Evolutionary conservation across 2,113 vertebrate genomes (phyloP), one percentile per base, ranked within the genome.

Genomic region (Platichthys stellatus): DNA sequence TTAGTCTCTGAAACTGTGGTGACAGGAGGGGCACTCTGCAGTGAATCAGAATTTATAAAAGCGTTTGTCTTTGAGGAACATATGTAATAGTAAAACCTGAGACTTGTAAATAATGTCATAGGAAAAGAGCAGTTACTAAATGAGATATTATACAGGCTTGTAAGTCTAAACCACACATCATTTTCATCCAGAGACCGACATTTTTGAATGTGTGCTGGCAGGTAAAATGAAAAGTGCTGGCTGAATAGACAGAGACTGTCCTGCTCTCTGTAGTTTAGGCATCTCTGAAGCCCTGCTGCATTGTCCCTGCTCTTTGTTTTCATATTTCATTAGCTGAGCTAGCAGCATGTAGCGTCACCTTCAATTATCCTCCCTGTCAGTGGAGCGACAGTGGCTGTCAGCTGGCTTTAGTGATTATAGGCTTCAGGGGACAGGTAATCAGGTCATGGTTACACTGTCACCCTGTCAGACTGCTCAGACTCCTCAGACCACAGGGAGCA

Each of bases 371-470:
- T 78, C 75, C 72, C 82, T 84, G 91, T 88, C 89, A 88, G 76
- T 26, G 18, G 24, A 78, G 63, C 53, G 71, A 45, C 83, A 43
- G 69, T 17, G 63, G 54, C 74, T 89, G 87, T 90, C 90, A 90
- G 80, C 85, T 89, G 81, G 73, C 81, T 82, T 87, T 88, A 88
- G 87, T 90, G 88, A 88, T 91, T 89, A 87, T 88, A 88, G 86
- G 86, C 84, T 91, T 89, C 86, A 90, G 78, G 86, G 86, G 78
- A 83, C 87, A 91, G 91, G 86, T 91, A 88, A 91, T 91, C 88
- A 87, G 91, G 91, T 90, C 90, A 89, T 61, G 84, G 83, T 89
- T 78, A 77, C 56, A 65, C 82, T 56, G 86, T 80, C 87, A 72
- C 75, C 62, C 69, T 67, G 73, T 83, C 82, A 82, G 64, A 70